These are phyloP conservation scores for Apeira syringaria DNA, from an alignment of 2,888 invertebrate genomes.

Conservation along the genomic window DNA sequence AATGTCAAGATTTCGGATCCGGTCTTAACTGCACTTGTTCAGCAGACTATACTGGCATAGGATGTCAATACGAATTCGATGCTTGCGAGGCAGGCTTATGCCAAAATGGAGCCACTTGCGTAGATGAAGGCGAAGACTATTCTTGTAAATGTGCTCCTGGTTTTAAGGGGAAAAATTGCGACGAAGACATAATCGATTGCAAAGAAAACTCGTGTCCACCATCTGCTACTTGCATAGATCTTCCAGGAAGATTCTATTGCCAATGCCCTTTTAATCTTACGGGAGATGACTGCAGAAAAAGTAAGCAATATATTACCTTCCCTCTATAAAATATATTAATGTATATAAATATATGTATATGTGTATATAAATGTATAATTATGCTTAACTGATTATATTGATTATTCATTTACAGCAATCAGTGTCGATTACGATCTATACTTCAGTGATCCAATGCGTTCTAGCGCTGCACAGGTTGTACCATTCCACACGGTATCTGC, in stretches of 20 bases:
- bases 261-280: slow-evolving; percentile 98
- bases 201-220: slow-evolving; percentile 97
- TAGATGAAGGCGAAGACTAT: slow-evolving; percentile 93
- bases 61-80: slow-evolving; percentile 97
- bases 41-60: slow-evolving; percentile 92
- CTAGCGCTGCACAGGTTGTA: slow-evolving; percentile 96
- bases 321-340: too few species aligned
- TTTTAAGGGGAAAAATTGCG: slow-evolving; percentile 91
- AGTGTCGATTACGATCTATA: slow-evolving; percentile 99
- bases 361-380: background rate
- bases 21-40: slow-evolving; percentile 97
- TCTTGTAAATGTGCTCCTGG: slow-evolving; percentile 94
- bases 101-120: slow-evolving; percentile 95
- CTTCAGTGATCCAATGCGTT: slow-evolving; percentile 95
- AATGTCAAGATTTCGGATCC: slow-evolving; percentile 97
- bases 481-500: slow-evolving; percentile 93
- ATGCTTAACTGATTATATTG: background rate
- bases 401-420: slow-evolving; percentile 88
- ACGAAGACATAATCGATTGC: slow-evolving; percentile 95
- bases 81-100: slow-evolving; percentile 96
- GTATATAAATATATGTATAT: slow-evolving; percentile 1
- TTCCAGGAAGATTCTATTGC: slow-evolving; percentile 96
- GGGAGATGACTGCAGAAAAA: slow-evolving; percentile 97
- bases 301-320: slow-evolving; percentile 83
- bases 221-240: slow-evolving; percentile 95